Evolutionary conservation across 1,140 invertebrate genomes (phyloP), one percentile per base, ranked within the genome.

Genomic region (Dinoponera quadriceps): DNA sequence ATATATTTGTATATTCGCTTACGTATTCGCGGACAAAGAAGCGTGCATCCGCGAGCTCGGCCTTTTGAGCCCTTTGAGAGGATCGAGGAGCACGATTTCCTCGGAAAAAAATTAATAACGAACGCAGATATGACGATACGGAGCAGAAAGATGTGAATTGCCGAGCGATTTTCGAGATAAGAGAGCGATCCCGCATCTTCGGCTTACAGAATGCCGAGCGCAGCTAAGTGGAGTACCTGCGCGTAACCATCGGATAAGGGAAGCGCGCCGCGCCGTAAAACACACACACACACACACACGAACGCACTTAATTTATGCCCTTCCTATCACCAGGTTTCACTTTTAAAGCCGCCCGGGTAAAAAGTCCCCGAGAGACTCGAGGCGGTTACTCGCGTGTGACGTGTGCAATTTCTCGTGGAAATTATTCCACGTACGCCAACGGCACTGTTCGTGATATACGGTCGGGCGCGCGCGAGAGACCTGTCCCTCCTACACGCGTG

Each of bases 401-500:
- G 85, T 77, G 82, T 81, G 88, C 80, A 88, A 90, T 87, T 85
- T 89, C 83, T 84, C 73, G 55, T 71, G 71, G 78, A 90, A n/a
- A 89, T 90, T 85, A 91, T 90, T 89, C 84, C 88, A 90, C 83
- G 84, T 78, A 83, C 72, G 87, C 80, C 87, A 85, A 86, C 87
- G 87, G 83, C 83, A 86, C n/a, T n/a, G 59, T 85, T 62, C 48
- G 68, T 91, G 89, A 91, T 90, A 87, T 90, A 91, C 68, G 89
- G 85, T 60, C 83, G 68, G 68, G 48, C 85, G 86, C 85, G 86
- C 57, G 63, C 77, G 82, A 85, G 74, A 89, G 89, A 89, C 84
- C 78, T 74, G 89, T 88, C 18, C 88, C 89, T 74, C 89, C 90
- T 89, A 91, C 88, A 87, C 89, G 86, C 57, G 48, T 82, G 84